These are phyloP conservation scores for Stegana nigrithorax DNA, from an alignment of 2,888 invertebrate species.

Conservation along the genomic window DNA sequence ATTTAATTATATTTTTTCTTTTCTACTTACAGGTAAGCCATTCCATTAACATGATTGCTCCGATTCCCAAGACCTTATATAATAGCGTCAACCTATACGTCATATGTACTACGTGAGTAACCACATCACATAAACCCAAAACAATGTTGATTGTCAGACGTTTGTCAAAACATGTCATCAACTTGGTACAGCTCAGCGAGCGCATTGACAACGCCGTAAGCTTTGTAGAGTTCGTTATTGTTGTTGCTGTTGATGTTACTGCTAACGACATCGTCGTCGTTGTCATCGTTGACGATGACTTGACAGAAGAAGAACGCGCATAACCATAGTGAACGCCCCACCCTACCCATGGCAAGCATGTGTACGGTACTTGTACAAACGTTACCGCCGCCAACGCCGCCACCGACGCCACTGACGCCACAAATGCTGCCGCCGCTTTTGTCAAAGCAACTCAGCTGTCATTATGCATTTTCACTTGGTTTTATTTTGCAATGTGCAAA, in stretches of 20 bases:
- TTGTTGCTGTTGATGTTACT: no score
- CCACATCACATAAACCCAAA: slow-evolving; percentile 1
- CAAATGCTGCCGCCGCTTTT: neutral
- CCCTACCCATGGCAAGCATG: neutral
- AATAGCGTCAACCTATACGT: neutral
- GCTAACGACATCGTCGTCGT: neutral
- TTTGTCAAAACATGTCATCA: slow-evolving; percentile 50
- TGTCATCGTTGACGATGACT: slow-evolving; percentile 6
- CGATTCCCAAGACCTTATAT: neutral
- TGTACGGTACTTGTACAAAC: slow-evolving; percentile 1
- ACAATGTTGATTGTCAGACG: slow-evolving; percentile 45
- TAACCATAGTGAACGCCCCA: slow-evolving; percentile 2
- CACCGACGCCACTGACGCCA: neutral
- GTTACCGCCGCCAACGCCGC: neutral
- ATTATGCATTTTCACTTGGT: slow-evolving; percentile 25
- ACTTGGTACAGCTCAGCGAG: neutral
- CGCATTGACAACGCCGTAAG: neutral
- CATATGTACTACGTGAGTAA: neutral
- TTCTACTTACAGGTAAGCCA: slow-evolving; percentile 7
- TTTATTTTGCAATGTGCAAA: slow-evolving; percentile 29
- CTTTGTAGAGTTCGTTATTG: no score
- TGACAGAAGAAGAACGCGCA: slow-evolving; percentile 19
- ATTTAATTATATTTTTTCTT: neutral
- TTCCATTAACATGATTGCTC: neutral
- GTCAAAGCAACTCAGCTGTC: slow-evolving; percentile 36